A percentile compares a stretch with the other conserved stretches of the same genome.
Evolutionary conservation across 2,113 vertebrate genomes (phyloP).

Genomic region (Aphyosemion australe): DNA sequence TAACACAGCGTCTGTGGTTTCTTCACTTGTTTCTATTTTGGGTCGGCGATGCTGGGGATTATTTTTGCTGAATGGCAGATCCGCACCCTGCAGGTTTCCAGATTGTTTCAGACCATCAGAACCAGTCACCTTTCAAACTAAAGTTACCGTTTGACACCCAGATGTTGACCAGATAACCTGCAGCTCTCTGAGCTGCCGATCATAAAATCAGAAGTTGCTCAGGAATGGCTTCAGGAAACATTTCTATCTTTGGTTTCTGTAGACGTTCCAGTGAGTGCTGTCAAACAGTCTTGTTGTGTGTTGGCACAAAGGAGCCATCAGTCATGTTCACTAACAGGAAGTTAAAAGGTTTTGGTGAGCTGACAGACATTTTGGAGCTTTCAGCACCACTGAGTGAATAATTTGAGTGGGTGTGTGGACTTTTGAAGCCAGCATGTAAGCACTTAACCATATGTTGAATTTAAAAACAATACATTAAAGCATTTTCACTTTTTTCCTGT

Average conservation of each 20-base stretch:
- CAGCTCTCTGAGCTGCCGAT: background rate
- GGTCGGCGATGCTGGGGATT: background rate
- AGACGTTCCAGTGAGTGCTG: background rate
- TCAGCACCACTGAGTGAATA: background rate
- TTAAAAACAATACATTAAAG: slow-evolving; percentile 1
- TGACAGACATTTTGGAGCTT: background rate
- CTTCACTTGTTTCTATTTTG: background rate
- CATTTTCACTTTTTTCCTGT: background rate
- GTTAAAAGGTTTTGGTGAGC: background rate
- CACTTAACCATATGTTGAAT: slow-evolving; percentile 8
- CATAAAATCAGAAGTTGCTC: background rate
- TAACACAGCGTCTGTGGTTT: background rate
- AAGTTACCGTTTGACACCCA: background rate
- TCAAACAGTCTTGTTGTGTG: background rate
- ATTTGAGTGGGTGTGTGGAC: slow-evolving; percentile 7
- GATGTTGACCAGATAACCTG: background rate
- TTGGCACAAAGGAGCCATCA: background rate
- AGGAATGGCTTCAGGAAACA: background rate
- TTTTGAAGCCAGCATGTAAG: background rate
- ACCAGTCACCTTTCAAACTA: no score
- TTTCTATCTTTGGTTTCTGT: background rate
- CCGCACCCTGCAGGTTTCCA: background rate
- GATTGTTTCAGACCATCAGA: background rate
- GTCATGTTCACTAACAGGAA: slow-evolving; percentile 1
- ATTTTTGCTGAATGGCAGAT: background rate